Percentiles rank a stretch among this genome's conserved stretches.
Evolutionary conservation across 1,140 invertebrate genomes (phyloP).

Genomic region (Heliconius eleuchia): DNA sequence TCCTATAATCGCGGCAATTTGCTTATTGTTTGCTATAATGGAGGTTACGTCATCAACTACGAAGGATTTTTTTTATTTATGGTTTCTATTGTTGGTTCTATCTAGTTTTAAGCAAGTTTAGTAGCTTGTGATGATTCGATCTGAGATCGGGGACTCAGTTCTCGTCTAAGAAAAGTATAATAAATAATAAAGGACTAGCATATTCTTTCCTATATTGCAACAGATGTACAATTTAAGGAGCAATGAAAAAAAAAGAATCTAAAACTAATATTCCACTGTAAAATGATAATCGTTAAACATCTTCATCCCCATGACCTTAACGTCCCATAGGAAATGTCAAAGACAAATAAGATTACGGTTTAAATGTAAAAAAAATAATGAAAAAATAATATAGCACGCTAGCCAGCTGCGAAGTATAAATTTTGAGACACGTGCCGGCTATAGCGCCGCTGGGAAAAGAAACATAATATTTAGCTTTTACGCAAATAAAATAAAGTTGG

Average conservation of each 20-base stretch:
- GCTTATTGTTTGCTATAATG: slow-evolving; percentile 37
- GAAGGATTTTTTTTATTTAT: neutral
- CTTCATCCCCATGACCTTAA: slow-evolving; percentile 4
- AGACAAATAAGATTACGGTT: slow-evolving; percentile 45
- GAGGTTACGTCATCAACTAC: neutral
- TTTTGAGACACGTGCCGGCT: slow-evolving; percentile 42
- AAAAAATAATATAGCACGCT: slow-evolving; percentile 47
- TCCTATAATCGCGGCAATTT: slow-evolving; percentile 38
- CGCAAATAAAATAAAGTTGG: slow-evolving; percentile 23
- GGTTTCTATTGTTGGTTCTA: neutral
- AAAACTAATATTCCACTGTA: neutral
- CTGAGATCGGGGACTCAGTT: too few species aligned
- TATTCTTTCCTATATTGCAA: too few species aligned
- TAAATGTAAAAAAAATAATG: slow-evolving; percentile 43
- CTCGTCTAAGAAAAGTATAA: too few species aligned
- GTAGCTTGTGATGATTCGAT: too few species aligned
- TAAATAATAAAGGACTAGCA: too few species aligned
- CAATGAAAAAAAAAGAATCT: too few species aligned
- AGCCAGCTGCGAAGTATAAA: slow-evolving; percentile 42
- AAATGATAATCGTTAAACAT: neutral
- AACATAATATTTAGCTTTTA: slow-evolving; percentile 33
- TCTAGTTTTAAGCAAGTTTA: too few species aligned
- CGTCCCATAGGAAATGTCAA: slow-evolving; percentile 33
- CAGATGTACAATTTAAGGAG: too few species aligned
- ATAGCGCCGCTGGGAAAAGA: slow-evolving; percentile 41